phyloP scores from a whole-genome alignment of 2,888 invertebrate genomes.

The Nephrotoma appendiculata region DNA sequence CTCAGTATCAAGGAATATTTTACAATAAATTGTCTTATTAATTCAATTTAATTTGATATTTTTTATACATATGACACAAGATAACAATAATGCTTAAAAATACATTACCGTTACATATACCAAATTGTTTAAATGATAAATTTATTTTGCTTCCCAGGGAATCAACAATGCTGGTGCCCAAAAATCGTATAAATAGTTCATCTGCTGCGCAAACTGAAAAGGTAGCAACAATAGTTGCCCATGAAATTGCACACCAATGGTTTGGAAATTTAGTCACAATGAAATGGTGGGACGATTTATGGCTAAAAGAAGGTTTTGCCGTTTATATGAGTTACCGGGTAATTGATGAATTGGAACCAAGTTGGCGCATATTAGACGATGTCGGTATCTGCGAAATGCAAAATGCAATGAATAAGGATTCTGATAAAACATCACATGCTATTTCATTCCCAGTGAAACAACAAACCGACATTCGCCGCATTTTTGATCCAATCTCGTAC shows the following conservation, averaged over 20 bases:
- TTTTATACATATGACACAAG: not conserved
- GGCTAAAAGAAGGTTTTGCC: slow-evolving; percentile 46
- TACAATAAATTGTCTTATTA: too few relatives aligned
- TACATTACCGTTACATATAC: not conserved
- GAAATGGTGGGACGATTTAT: slow-evolving; percentile 59
- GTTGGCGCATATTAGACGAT: slow-evolving; percentile 42
- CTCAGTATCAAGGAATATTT: too few relatives aligned
- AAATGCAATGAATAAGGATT: slow-evolving; percentile 43
- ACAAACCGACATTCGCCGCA: slow-evolving; percentile 45
- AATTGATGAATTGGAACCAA: slow-evolving; percentile 35
- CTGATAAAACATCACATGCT: slow-evolving; percentile 46
- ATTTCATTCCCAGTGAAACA: slow-evolving; percentile 46
- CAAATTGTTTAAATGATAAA: not conserved
- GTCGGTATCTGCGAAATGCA: slow-evolving; percentile 39
- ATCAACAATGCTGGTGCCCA: slow-evolving; percentile 38
- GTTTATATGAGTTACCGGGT: slow-evolving; percentile 36
- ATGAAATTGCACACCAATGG: slow-evolving; percentile 74
- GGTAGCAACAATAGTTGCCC: slow-evolving; percentile 51
- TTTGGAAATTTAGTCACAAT: slow-evolving; percentile 64
- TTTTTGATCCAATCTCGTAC: slow-evolving; percentile 60
- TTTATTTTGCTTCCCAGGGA: slow-evolving; percentile 34
- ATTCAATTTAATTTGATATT: not conserved
- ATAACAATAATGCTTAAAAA: not conserved
- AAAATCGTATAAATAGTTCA: slow-evolving; percentile 24
- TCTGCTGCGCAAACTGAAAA: slow-evolving; percentile 44